Base-by-base conservation (phyloP, 2,888 invertebrate genomes). In the Leptopilina syphax region DNA sequence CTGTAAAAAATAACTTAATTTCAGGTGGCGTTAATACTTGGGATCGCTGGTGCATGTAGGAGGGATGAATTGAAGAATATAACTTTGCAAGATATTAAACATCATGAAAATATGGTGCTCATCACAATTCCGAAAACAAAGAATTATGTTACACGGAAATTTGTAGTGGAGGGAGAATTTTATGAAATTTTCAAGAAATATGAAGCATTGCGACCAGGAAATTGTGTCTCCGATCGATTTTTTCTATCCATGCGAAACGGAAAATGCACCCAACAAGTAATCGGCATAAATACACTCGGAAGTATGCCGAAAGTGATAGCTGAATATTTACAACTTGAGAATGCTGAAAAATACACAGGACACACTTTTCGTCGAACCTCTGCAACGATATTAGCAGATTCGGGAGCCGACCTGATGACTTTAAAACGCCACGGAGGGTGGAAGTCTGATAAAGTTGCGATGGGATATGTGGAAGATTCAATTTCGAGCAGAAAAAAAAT, bases 241-340 rank as follows among this genome's bases (percentile, higher is more conserved):
- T 82, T 82, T 44, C 10, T 50, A 50, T 50, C 50, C 50, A 9
- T 50, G 50, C 9, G 50, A 50, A 50, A 50, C 10, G 81, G 82
- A 66, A 79, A 50, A 73, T 83, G 82, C 65, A 76, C 78, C n/a
- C 50, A 27, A 10, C 78, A 82, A 67, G 80, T 80, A 13, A 81
- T 80, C 57, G 83, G 81, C 9, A 80, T 70, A 44, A 60, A 81
- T 57, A 82, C 80, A 63, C 63, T 82, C 24, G 57, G 54, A n/a
- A 13, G 41, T 10, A 81, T 83, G 79, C 80, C 65, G 12, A 65
- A 65, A 10, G 24, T 27, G n/a, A 65, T 65, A 10, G 65, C 65
- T 24, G 12, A 24, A 27, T 65, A 27, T 65, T 24, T 65, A 65
- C 9, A 65, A 27, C 27, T 65, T 10, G 27, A 65, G 27, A 24